Percentiles rank a stretch among this genome's conserved stretches.
phyloP scores from a whole-genome alignment of 2,888 invertebrate species.

The Drosophila pseudotakahashii region DNA sequence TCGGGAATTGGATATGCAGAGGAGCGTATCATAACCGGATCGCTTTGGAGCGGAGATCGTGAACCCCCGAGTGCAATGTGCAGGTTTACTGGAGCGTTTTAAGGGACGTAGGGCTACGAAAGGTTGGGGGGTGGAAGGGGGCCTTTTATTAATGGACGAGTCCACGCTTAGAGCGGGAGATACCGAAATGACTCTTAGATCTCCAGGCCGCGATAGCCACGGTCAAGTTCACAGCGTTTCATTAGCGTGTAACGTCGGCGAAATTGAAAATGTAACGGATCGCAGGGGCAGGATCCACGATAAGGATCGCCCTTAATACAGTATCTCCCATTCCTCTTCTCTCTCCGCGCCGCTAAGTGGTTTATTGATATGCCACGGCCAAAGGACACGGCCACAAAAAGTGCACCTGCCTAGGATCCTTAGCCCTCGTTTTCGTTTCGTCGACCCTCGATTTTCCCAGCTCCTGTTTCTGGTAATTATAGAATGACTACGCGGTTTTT shows the following conservation, averaged over 20 bases:
- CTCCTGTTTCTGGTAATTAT: slow-evolving; percentile 39
- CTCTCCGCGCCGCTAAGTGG: slow-evolving; percentile 54
- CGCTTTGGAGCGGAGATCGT: slow-evolving; percentile 61
- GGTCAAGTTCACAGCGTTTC: slow-evolving; percentile 83
- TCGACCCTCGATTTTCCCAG: background rate
- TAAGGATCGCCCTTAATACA: slow-evolving; percentile 35
- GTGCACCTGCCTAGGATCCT: slow-evolving; percentile 54
- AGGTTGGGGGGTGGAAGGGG: slow-evolving; percentile 14
- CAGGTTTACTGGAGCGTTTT: slow-evolving; percentile 64
- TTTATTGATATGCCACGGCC: slow-evolving; percentile 70
- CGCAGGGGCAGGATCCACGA: slow-evolving; percentile 60
- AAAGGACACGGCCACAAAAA: slow-evolving; percentile 37
- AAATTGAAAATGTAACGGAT: slow-evolving; percentile 82
- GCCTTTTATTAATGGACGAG: slow-evolving; percentile 71
- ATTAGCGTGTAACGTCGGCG: slow-evolving; percentile 76
- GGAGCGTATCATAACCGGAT: slow-evolving; percentile 79
- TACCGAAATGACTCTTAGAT: slow-evolving; percentile 49
- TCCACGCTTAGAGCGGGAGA: slow-evolving; percentile 56
- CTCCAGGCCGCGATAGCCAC: slow-evolving; percentile 80
- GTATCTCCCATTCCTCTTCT: background rate
- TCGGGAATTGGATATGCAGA: slow-evolving; percentile 44
- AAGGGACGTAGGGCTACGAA: slow-evolving; percentile 30
- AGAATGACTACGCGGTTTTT: slow-evolving; percentile 66
- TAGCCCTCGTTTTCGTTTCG: slow-evolving; percentile 8
- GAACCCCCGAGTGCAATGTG: slow-evolving; percentile 72